Evolutionary conservation across 2,113 vertebrate species (phyloP), one percentile per base, ranked within the genome.

Genomic region (Astatotilapia flaviijosephi): DNA sequence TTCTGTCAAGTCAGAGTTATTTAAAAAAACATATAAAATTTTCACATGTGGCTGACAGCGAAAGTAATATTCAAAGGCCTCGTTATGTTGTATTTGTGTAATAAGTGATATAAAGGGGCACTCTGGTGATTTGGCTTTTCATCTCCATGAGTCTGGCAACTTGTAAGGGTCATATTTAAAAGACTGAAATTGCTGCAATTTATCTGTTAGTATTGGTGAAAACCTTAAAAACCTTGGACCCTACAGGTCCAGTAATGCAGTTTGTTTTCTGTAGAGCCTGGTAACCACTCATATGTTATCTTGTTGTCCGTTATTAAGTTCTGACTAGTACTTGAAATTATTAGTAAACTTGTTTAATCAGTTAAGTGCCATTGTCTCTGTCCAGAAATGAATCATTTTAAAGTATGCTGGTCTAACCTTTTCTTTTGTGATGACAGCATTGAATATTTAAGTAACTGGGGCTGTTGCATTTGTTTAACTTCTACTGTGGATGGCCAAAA

Each of bases 11-110:
- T 90, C 49, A 55, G 65, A 73, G 2, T 73, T 88, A 37, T 40
- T 89, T 73, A 86, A 4, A 92, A 92, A 92, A 93, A 89, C 42
- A 79, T 86, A 79, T 55, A 91, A 93, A 89, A 86, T 15, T 9
- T 56, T 45, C 45, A 47, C 70, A n/a, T 28, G 70, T 75, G 33
- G 58, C 35, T 75, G 56, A 21, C 2, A 53, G 11, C 55, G 6
- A 77, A 65, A 86, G 9, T 4, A 60, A 26, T 3, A 15, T 23
- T 79, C 58, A 79, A 85, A 83, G 83, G 80, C 90, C 83, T 81
- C 85, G 23, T 5, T 79, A 33, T 73, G 55, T 28, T 31, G 70
- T 15, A 15, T 23, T 62, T 26, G 80, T 33, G 23, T 47, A 47
- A 73, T 47, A 47, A 31, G 3, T 80, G 60, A 56, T 49, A 77